A percentile compares a stretch with the other conserved stretches of the same genome.
Evolutionary conservation across 2,888 invertebrate genomes (phyloP).

Genomic region (Spialia ferax): DNA sequence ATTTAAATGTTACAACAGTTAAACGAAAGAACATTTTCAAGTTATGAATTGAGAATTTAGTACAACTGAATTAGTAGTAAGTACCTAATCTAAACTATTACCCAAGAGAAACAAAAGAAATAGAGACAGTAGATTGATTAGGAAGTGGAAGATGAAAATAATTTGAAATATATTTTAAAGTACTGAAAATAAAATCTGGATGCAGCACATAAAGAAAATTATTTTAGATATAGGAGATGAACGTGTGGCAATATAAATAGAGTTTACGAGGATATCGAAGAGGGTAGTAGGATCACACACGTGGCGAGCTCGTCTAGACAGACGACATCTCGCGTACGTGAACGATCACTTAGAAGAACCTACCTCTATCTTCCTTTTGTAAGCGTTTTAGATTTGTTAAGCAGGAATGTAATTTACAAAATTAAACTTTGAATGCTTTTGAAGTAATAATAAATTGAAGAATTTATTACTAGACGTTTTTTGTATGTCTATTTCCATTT

Average conservation of each 20-base stretch:
- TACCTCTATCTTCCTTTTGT: not conserved
- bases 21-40: not conserved
- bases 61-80: not conserved
- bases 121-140: too few species aligned
- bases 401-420: not conserved
- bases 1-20: not conserved
- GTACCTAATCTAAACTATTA: not conserved
- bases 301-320: conserved; percentile 32
- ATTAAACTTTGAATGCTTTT: not conserved
- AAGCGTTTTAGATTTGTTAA: not conserved
- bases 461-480: too few species aligned
- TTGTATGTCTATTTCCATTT: too few species aligned
- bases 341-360: conserved; percentile 17
- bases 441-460: too few species aligned
- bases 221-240: conserved; percentile 29
- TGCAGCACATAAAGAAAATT: conserved; percentile 8
- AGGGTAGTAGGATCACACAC: conserved; percentile 32
- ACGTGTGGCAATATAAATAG: conserved; percentile 32
- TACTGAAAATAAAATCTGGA: not conserved
- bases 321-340: conserved; percentile 19
- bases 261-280: conserved; percentile 32
- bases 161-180: not conserved
- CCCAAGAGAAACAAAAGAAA: not conserved
- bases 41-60: not conserved
- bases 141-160: too few species aligned